phyloP scores from a whole-genome alignment of 2,888 invertebrate genomes.

The Neoscelio sp. region DNA sequence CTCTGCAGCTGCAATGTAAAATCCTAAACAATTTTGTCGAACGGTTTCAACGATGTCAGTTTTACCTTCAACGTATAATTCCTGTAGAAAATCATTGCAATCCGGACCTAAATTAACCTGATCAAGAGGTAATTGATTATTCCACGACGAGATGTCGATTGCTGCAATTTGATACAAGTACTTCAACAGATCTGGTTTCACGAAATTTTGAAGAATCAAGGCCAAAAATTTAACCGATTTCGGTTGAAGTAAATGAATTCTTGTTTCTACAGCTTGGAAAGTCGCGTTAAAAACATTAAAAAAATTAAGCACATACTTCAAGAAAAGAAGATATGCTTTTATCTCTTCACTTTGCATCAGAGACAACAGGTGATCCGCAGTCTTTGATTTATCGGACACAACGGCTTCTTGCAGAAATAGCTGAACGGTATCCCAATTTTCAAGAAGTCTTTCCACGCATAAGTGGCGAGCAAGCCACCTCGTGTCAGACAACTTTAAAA shows the following conservation, averaged over 20 bases:
- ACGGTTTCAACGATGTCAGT: background rate
- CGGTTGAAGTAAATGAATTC: slow-evolving; percentile 5
- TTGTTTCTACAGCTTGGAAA: slow-evolving; percentile 5
- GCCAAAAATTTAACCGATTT: background rate
- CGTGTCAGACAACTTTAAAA: slow-evolving; percentile 9
- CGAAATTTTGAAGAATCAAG: slow-evolving; percentile 4
- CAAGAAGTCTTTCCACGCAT: slow-evolving; percentile 9
- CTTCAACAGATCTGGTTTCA: slow-evolving; percentile 2
- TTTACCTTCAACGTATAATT: background rate
- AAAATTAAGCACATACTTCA: slow-evolving; percentile 8
- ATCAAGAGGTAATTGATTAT: background rate
- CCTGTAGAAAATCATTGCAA: background rate
- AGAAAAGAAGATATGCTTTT: slow-evolving; percentile 9
- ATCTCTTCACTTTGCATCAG: slow-evolving; percentile 5
- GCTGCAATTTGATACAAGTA: background rate
- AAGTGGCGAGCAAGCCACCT: slow-evolving; percentile 5
- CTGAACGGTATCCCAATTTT: slow-evolving; percentile 1
- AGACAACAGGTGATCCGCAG: slow-evolving; percentile 5
- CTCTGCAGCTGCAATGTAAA: slow-evolving; percentile 1
- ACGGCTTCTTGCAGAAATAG: slow-evolving; percentile 7
- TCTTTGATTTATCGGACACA: background rate
- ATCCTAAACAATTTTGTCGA: background rate
- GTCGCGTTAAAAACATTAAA: slow-evolving; percentile 10
- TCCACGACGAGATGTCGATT: background rate
- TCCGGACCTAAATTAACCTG: slow-evolving; percentile 2